Evolutionary conservation across 1,140 invertebrate genomes (phyloP), one percentile per base, ranked within the genome.

Genomic region (Drosophila repleta): DNA sequence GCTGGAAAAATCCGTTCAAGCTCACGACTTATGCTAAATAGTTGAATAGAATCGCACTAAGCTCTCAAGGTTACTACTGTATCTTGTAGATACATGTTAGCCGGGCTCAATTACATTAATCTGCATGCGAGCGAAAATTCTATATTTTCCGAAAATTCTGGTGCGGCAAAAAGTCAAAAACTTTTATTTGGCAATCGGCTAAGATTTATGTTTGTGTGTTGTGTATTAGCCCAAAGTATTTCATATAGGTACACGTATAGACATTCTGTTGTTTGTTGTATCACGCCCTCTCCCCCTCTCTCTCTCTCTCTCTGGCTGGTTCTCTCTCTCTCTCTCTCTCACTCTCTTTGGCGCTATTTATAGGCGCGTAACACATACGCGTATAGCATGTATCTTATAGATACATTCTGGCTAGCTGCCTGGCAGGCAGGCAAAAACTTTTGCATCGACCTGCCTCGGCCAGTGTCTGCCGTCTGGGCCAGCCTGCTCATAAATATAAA

Each of bases 401-500:
- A 87, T 87, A 85, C 78, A 87, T 71, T 71, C 68, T 71, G 68
- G 53, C 68, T 51, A 52, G 69, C 20, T 37, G 46, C 21, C 48
- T 51, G 46, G 1, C 46, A 21, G 65, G 18, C 67, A 48, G 43
- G 41, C 67, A 60, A 61, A 72, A 72, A 67, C 69, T 61, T 71
- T 72, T 72, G 69, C 69, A 72, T 67, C 63, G 69, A 71, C 68
- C 68, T 71, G 68, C 37, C 63, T 39, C 51, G 29, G 39, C 39
- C 26, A 1, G 6, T 29, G 26, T 29, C 26, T 29, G 26, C 58
- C 39, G 70, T 76, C 74, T 73, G 77, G 69, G 21, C 41, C 63
- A 69, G 70, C 81, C 82, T 81, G 77, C 69, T 87, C 81, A 81
- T 87, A 84, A 84, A 84, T 87, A 57, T 57, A 77, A 66, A 66